Conservation (phyloP, 2,797 vertebrate genomes). For the Pitangus sulphuratus region DNA sequence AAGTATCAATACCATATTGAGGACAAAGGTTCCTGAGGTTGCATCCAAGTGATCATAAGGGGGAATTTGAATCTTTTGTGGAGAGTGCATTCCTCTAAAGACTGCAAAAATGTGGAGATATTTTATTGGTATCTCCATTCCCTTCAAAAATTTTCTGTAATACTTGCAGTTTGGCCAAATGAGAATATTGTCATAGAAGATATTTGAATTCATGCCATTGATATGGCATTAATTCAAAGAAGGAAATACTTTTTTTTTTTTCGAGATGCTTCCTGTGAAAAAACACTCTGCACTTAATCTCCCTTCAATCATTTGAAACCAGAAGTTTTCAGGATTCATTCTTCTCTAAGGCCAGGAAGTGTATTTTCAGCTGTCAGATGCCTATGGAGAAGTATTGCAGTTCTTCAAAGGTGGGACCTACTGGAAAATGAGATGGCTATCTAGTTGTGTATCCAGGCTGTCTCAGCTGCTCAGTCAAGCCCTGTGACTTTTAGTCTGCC, state of each 20-base stretch:
- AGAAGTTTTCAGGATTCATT: neutral
- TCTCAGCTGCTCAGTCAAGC: slow-evolving; percentile 6
- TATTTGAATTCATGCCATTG: neutral
- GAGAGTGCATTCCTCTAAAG: neutral
- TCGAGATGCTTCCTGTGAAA: neutral
- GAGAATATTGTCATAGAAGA: neutral
- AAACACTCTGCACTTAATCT: neutral
- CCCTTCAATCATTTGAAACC: neutral
- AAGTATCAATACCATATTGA: neutral
- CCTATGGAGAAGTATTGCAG: neutral
- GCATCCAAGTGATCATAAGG: neutral
- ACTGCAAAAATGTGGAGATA: neutral
- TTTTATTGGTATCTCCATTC: rapidly evolving
- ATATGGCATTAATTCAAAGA: neutral
- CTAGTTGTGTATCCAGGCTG: neutral
- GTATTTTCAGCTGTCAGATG: neutral
- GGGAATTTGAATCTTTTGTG: neutral
- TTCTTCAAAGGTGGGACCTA: neutral
- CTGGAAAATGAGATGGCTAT: neutral
- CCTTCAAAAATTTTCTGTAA: neutral
- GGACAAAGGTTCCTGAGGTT: neutral
- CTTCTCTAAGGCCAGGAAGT: neutral
- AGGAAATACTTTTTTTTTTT: neutral
- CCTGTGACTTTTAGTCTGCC: slow-evolving; percentile 33
- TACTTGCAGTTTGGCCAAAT: neutral